Conservation (phyloP, 2,888 invertebrate species). For the Liopterus haemorrhoidalis region DNA sequence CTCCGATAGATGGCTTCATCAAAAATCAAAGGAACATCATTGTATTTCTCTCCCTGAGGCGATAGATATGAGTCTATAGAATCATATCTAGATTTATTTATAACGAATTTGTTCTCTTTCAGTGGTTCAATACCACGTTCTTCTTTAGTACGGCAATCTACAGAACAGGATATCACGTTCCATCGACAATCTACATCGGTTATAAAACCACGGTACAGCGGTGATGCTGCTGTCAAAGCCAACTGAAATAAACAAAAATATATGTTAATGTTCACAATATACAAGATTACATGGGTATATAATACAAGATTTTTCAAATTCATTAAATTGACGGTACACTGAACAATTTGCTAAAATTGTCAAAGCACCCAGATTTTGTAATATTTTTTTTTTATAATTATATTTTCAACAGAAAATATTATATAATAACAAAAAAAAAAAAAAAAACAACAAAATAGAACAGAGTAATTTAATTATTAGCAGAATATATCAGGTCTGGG, state of each 20-base stretch:
- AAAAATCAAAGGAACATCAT: constrained; percentile 86
- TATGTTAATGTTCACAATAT: background rate
- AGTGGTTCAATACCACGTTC: constrained; percentile 78
- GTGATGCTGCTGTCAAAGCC: constrained; percentile 94
- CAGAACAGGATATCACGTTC: constrained; percentile 93
- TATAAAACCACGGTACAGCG: constrained; percentile 86
- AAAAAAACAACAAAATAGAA: background rate
- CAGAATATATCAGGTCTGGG: too few relatives aligned
- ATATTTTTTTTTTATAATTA: constrained; percentile 7
- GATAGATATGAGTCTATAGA: constrained; percentile 97
- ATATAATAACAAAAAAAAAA: constrained; percentile 5
- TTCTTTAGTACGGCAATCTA: constrained; percentile 90
- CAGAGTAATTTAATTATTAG: too few relatives aligned
- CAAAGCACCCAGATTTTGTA: background rate
- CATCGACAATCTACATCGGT: constrained; percentile 97
- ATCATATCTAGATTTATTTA: constrained; percentile 93
- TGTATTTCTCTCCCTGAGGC: constrained; percentile 82
- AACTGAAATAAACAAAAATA: constrained; percentile 53
- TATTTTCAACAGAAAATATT: constrained; percentile 2
- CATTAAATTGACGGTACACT: background rate
- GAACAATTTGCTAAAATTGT: too few relatives aligned
- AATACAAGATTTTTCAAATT: too few relatives aligned
- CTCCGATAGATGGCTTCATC: constrained; percentile 78
- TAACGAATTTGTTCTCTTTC: constrained; percentile 69
- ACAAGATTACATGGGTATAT: too few relatives aligned